Evolutionary conservation across 2,797 vertebrate species (phyloP).

Genomic region (Sphenopsis melanotis): DNA sequence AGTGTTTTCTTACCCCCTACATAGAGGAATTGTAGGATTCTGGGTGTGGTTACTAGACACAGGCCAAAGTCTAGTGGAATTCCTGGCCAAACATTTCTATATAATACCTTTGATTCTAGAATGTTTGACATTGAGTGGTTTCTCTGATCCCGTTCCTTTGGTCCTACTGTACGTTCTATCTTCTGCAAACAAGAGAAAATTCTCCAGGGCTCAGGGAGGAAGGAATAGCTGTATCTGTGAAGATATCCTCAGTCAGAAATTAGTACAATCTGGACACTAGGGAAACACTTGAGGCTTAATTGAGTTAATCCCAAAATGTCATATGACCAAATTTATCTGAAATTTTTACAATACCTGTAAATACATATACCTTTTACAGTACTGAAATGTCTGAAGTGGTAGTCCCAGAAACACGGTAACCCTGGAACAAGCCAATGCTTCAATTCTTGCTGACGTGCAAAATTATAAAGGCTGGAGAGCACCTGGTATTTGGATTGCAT

Average conservation of each 20-base stretch:
- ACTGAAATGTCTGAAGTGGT: neutral
- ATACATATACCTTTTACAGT: neutral
- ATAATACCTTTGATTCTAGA: neutral
- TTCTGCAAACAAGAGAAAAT: neutral
- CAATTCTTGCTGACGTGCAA: neutral
- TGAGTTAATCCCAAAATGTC: neutral
- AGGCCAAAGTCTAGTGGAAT: neutral
- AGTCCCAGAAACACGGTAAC: neutral
- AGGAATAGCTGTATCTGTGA: neutral
- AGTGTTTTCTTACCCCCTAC: neutral
- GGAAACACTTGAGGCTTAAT: neutral
- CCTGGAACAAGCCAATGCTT: neutral
- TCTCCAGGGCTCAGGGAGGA: neutral
- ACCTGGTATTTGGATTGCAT: neutral
- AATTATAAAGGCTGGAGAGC: neutral
- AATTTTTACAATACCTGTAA: too few species aligned
- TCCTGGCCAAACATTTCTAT: neutral
- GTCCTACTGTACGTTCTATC: neutral
- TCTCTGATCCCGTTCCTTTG: neutral
- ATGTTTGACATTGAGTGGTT: neutral
- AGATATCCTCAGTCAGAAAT: neutral
- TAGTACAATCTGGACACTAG: neutral
- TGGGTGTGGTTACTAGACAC: neutral
- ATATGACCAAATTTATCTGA: neutral
- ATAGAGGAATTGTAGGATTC: neutral